Percentiles rank a stretch among this genome's conserved stretches.
phyloP scores from a whole-genome alignment of 2,888 invertebrate genomes.

The Desoria tigrina region DNA sequence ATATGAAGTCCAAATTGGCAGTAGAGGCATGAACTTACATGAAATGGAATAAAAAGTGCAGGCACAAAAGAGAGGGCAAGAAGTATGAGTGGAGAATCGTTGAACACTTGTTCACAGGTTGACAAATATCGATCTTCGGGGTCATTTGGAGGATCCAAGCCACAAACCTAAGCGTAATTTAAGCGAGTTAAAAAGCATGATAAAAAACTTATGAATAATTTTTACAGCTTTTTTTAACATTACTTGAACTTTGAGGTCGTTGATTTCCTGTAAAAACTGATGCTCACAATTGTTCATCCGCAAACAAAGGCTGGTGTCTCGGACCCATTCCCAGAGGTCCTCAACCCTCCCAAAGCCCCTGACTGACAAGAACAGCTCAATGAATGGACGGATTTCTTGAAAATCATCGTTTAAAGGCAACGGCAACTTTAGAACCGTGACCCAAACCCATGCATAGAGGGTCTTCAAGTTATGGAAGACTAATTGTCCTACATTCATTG shows the following conservation, averaged over 20 bases:
- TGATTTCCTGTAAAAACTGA: neutral
- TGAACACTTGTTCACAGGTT: conserved; percentile 27
- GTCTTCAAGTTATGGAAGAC: neutral
- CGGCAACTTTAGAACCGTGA: no score
- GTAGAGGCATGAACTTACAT: no score
- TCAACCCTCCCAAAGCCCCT: neutral
- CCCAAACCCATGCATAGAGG: no score
- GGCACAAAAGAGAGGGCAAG: conserved; percentile 6
- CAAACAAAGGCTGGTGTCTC: conserved; percentile 27
- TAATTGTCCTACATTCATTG: conserved; percentile 2
- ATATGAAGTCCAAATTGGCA: no score
- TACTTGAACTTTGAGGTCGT: neutral
- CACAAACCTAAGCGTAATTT: no score
- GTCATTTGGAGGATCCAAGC: neutral
- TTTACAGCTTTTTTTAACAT: no score
- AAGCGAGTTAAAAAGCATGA: no score
- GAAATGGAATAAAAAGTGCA: no score
- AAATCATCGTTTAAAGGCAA: neutral
- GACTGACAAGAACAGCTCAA: neutral
- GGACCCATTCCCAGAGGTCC: conserved; percentile 23
- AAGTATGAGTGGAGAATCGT: conserved; percentile 30
- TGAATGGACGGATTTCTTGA: neutral
- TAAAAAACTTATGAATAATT: no score
- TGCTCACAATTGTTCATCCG: conserved; percentile 27
- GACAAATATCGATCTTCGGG: neutral